Evolutionary conservation across 2,888 invertebrate species (phyloP).

Genomic region (Tinea semifulvella): DNA sequence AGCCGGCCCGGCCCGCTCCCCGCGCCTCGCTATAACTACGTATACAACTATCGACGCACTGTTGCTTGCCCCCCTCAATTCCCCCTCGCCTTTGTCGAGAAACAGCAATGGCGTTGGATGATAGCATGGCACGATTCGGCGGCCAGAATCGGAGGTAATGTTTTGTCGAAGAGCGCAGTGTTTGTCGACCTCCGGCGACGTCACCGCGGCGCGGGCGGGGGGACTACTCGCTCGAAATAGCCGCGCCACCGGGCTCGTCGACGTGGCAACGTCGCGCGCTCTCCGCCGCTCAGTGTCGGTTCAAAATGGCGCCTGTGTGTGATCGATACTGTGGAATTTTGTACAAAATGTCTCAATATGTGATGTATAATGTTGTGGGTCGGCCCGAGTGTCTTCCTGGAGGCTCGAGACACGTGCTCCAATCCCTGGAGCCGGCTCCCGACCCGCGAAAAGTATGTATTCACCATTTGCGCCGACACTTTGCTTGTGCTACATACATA

Average conservation of each 20-base stretch:
- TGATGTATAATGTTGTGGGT: slow-evolving; percentile 59
- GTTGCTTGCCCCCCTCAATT: slow-evolving; percentile 23
- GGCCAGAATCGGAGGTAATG: slow-evolving; percentile 32
- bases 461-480: slow-evolving; percentile 62
- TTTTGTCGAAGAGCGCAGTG: slow-evolving; percentile 22
- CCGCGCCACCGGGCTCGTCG: slow-evolving; percentile 36
- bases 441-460: slow-evolving; percentile 61
- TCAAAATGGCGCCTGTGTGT: slow-evolving; percentile 66
- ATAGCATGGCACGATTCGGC: slow-evolving; percentile 30
- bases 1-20: slow-evolving; percentile 34
- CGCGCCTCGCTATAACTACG: background rate
- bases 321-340: slow-evolving; percentile 63
- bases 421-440: slow-evolving; percentile 44
- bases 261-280: slow-evolving; percentile 63
- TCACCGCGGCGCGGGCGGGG: slow-evolving; percentile 33
- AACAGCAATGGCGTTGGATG: slow-evolving; percentile 27
- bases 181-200: slow-evolving; percentile 47
- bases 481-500: slow-evolving; percentile 28
- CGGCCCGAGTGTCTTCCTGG: slow-evolving; percentile 54
- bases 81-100: slow-evolving; percentile 29
- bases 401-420: slow-evolving; percentile 45
- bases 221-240: slow-evolving; percentile 36
- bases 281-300: slow-evolving; percentile 48
- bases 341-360: slow-evolving; percentile 57
- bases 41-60: slow-evolving; percentile 24